phyloP scores from a whole-genome alignment of 2,797 vertebrate genomes.

The Allobates femoralis region DNA sequence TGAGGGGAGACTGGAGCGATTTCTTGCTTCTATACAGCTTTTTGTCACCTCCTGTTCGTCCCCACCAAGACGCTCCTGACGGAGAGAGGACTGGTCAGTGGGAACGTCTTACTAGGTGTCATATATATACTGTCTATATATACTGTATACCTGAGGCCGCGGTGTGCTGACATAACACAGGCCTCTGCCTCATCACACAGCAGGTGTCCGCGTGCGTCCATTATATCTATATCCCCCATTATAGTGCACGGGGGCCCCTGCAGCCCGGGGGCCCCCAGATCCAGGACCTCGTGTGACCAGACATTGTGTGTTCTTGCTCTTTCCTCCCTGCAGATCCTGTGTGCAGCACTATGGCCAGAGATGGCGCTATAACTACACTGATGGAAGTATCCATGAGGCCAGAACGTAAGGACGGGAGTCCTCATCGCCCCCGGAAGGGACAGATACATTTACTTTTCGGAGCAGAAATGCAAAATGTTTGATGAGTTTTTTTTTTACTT shows the following conservation, averaged over 20 bases:
- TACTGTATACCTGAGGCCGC: background rate
- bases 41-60: constrained; percentile 49
- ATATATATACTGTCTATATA: constrained; percentile 1
- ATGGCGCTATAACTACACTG: background rate
- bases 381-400: too few relatives aligned
- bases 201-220: background rate
- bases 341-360: background rate
- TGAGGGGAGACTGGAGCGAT: constrained; percentile 59
- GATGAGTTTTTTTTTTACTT: too few relatives aligned
- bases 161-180: background rate
- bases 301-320: background rate
- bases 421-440: background rate
- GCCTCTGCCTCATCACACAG: background rate
- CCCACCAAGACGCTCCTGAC: constrained; percentile 59
- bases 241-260: background rate
- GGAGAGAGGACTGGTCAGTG: constrained; percentile 54
- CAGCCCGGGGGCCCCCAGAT: background rate
- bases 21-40: constrained; percentile 62
- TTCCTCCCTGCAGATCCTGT: background rate
- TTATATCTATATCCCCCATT: background rate
- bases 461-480: too few relatives aligned
- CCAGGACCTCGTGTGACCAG: background rate
- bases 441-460: background rate
- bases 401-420: background rate
- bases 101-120: background rate